phyloP scores from a whole-genome alignment of 1,140 invertebrate species.

The Drosophila melanica region DNA sequence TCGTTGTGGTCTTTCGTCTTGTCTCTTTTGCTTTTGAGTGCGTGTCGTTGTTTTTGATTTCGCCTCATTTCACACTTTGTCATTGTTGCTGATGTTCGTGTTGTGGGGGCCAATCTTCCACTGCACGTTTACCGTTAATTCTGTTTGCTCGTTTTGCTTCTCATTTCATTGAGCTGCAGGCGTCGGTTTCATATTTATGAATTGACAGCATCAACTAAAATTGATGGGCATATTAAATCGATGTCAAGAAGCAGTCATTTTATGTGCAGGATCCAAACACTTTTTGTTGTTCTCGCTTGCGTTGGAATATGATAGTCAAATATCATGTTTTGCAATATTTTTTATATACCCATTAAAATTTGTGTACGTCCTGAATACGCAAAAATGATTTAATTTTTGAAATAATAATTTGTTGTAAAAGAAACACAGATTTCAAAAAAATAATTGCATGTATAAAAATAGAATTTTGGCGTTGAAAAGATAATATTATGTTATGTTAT shows the following conservation, averaged over 20 bases:
- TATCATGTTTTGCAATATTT: conserved; percentile 1
- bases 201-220: conserved; percentile 25
- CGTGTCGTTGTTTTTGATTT: conserved; percentile 31
- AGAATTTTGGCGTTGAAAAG: too few species aligned
- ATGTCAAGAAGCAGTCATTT: conserved; percentile 26
- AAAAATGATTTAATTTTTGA: too few species aligned
- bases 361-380: too few species aligned
- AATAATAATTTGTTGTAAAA: too few species aligned
- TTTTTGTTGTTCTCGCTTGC: neutral
- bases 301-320: conserved; percentile 11
- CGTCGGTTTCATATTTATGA: conserved; percentile 39
- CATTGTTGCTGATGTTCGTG: conserved; percentile 1
- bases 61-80: conserved; percentile 34
- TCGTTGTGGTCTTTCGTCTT: conserved; percentile 12
- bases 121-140: conserved; percentile 30
- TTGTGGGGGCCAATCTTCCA: too few species aligned
- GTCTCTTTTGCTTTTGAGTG: conserved; percentile 27
- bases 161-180: conserved; percentile 13
- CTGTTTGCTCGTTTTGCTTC: neutral
- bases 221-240: conserved; percentile 49
- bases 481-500: too few species aligned
- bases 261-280: conserved; percentile 5
- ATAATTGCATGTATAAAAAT: too few species aligned
- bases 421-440: too few species aligned
- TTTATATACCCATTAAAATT: neutral